phyloP scores from a whole-genome alignment of 2,797 vertebrate genomes.

The Gambusia yucatana region DNA sequence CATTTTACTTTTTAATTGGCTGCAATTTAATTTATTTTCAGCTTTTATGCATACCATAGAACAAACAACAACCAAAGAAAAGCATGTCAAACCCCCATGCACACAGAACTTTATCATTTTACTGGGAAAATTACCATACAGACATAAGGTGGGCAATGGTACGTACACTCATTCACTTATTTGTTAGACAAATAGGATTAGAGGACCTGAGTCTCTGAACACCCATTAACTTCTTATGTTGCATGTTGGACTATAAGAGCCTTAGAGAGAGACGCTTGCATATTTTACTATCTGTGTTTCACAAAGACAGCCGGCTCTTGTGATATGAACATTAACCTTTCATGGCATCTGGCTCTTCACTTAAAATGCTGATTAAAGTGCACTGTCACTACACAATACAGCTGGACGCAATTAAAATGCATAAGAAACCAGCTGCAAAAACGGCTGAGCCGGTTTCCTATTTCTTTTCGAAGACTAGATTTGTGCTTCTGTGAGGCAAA shows the following conservation, averaged over 20 bases:
- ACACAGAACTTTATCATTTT: slow-evolving; percentile 21
- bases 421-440: slow-evolving; percentile 34
- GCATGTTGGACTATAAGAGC: slow-evolving; percentile 7
- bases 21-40: slow-evolving; percentile 5
- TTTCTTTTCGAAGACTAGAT: slow-evolving; percentile 36
- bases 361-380: slow-evolving; percentile 59
- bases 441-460: slow-evolving; percentile 6
- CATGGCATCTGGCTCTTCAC: slow-evolving; percentile 41
- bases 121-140: slow-evolving; percentile 18
- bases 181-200: slow-evolving; percentile 2
- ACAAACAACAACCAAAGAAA: background rate
- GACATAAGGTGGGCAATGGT: background rate
- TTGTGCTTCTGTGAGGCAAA: slow-evolving; percentile 3
- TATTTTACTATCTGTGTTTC: slow-evolving; percentile 18
- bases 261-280: slow-evolving; percentile 25
- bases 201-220: background rate
- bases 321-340: slow-evolving; percentile 39
- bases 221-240: background rate
- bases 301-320: slow-evolving; percentile 38
- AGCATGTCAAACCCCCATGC: background rate
- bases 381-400: slow-evolving; percentile 44
- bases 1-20: background rate
- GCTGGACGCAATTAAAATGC: slow-evolving; percentile 54
- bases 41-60: slow-evolving; percentile 20
- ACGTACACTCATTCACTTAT: background rate